phyloP scores from a whole-genome alignment of 2,113 vertebrate species.

The Mastomys coucha region DNA sequence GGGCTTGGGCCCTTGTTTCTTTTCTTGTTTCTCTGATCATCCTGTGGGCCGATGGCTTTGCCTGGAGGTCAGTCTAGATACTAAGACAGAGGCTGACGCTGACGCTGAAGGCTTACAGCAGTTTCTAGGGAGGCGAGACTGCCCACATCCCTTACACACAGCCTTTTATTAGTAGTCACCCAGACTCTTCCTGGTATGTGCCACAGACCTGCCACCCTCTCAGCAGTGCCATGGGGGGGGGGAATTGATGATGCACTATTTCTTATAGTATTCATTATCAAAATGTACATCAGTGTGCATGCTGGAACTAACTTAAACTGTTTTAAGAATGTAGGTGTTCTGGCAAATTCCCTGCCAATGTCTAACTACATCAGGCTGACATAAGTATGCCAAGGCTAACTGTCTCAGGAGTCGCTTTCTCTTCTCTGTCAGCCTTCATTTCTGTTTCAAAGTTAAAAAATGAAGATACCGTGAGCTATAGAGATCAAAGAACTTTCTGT shows the following conservation, averaged over 20 bases:
- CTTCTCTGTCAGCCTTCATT: not conserved
- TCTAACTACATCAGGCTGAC: not conserved
- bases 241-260: not conserved
- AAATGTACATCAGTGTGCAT: not conserved
- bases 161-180: not conserved
- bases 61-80: not conserved
- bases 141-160: not conserved
- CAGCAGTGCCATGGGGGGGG: not conserved
- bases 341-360: not conserved
- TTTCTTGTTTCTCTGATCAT: not conserved
- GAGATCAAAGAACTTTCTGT: accelerated
- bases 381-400: not conserved
- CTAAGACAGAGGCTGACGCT: not conserved
- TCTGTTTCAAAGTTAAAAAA: not conserved
- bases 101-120: not conserved
- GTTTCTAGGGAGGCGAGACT: not conserved
- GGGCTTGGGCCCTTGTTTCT: not conserved
- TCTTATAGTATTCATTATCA: not conserved
- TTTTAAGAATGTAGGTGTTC: not conserved
- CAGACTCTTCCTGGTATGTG: not conserved
- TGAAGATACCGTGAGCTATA: not conserved
- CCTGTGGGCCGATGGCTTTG: not conserved
- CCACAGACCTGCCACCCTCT: not conserved
- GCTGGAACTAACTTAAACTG: not conserved
- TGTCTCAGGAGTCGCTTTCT: accelerated